These are phyloP conservation scores for Ammodytes marinus DNA, from an alignment of 2,113 vertebrate genomes.

Conservation along the genomic window DNA sequence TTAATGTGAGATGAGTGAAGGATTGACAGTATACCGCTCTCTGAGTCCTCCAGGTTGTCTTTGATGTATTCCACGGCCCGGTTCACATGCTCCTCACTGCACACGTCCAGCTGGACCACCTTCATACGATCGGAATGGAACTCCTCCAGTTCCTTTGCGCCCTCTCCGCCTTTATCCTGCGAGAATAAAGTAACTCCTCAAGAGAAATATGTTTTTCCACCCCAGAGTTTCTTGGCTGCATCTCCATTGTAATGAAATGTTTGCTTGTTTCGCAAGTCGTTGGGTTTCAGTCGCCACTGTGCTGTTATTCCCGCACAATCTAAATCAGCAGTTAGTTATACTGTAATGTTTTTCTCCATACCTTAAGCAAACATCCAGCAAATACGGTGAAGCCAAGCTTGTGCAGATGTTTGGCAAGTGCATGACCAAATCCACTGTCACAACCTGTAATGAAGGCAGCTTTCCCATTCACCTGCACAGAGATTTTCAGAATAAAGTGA, in stretches of 20 bases:
- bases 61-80: constrained; percentile 83
- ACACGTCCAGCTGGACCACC: constrained; percentile 91
- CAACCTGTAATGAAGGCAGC: constrained; percentile 90
- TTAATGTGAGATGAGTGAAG: rapidly evolving
- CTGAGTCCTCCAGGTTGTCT: constrained; percentile 79
- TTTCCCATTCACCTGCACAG: constrained; percentile 85
- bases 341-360: constrained; percentile 42
- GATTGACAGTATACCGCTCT: constrained; percentile 78
- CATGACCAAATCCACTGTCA: constrained; percentile 89
- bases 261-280: not conserved
- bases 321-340: not conserved
- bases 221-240: not conserved
- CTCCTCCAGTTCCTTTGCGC: constrained; percentile 83
- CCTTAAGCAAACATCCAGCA: constrained; percentile 89
- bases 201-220: not conserved
- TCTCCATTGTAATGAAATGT: too few species aligned
- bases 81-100: constrained; percentile 88
- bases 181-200: not conserved
- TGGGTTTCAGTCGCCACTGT: too few species aligned
- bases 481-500: not conserved
- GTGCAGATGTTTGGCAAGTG: constrained; percentile 87
- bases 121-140: constrained; percentile 87
- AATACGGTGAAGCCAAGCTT: constrained; percentile 89
- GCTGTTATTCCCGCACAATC: too few species aligned
- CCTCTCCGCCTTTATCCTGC: constrained; percentile 85